These are phyloP conservation scores for Megaceryle torquata DNA, from an alignment of 2,113 vertebrate species.

Conservation along the genomic window DNA sequence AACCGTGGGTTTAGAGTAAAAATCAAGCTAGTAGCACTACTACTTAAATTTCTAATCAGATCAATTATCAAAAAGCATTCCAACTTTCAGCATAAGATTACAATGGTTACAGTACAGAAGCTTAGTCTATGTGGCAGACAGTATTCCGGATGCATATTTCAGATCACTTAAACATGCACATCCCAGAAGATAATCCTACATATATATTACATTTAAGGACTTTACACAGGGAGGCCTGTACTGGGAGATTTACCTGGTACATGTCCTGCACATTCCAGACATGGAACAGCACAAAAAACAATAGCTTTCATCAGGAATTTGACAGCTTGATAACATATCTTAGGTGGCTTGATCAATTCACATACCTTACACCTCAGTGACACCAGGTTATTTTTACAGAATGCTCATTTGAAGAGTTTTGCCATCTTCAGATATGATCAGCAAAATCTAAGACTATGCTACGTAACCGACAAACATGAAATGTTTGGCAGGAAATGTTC, in stretches of 20 bases:
- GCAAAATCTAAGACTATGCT: conserved; percentile 45
- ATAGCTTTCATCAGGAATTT: conserved; percentile 84
- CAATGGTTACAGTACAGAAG: conserved; percentile 38
- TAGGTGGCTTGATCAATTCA: conserved; percentile 38
- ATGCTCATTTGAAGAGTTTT: conserved; percentile 41
- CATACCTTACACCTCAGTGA: conserved; percentile 33
- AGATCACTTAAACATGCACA: conserved; percentile 66
- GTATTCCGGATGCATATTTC: conserved; percentile 33
- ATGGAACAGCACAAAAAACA: conserved; percentile 91
- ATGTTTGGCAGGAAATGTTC: conserved; percentile 50
- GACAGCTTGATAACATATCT: conserved; percentile 62
- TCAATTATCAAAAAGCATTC: conserved; percentile 50
- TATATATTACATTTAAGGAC: conserved; percentile 64
- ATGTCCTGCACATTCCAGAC: conserved; percentile 94
- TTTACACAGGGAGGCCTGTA: conserved; percentile 71
- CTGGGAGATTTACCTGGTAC: conserved; percentile 90
- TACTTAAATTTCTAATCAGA: conserved; percentile 6
- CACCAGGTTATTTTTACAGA: background rate
- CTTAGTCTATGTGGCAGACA: conserved; percentile 32
- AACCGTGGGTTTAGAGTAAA: background rate
- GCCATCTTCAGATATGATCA: conserved; percentile 44
- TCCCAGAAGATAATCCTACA: conserved; percentile 82
- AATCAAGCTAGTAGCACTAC: background rate
- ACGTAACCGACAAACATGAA: conserved; percentile 11
- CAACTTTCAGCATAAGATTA: conserved; percentile 52